phyloP scores from a whole-genome alignment of 2,797 vertebrate genomes.

The Sebastes reedi region DNA sequence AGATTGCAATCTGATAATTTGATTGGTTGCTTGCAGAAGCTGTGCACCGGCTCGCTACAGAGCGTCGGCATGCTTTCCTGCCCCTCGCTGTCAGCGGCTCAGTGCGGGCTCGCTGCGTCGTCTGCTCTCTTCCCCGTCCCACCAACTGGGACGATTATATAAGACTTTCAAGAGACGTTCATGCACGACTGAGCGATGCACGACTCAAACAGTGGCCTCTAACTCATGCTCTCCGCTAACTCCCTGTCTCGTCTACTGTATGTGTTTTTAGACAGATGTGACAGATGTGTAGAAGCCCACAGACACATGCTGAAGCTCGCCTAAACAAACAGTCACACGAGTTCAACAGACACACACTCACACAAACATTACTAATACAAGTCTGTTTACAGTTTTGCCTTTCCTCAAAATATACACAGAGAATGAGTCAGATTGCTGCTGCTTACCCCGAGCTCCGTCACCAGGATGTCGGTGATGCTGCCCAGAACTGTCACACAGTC shows the following conservation, averaged over 20 bases:
- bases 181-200: slow-evolving; percentile 74
- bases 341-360: background rate
- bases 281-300: slow-evolving; percentile 38
- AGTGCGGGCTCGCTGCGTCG: slow-evolving; percentile 33
- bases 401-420: slow-evolving; percentile 2
- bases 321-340: background rate
- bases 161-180: slow-evolving; percentile 80
- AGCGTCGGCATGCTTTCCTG: slow-evolving; percentile 46
- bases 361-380: slow-evolving; percentile 5
- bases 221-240: slow-evolving; percentile 50
- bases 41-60: slow-evolving; percentile 22
- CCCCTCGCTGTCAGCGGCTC: slow-evolving; percentile 37
- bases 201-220: slow-evolving; percentile 52
- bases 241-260: slow-evolving; percentile 36
- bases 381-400: slow-evolving; percentile 7
- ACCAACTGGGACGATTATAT: slow-evolving; percentile 82
- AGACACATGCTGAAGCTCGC: slow-evolving; percentile 20
- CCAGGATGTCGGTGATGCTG: slow-evolving; percentile 97
- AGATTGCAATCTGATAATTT: slow-evolving; percentile 30
- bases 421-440: slow-evolving; percentile 4
- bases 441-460: slow-evolving; percentile 96
- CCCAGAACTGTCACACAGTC: slow-evolving; percentile 98
- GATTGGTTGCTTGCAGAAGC: slow-evolving; percentile 36
- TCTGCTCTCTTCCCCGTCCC: slow-evolving; percentile 50
- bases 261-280: slow-evolving; percentile 35